Evolutionary conservation across 2,113 vertebrate species (phyloP), one percentile per base, ranked within the genome.

Genomic region (Toxostoma redivivum): DNA sequence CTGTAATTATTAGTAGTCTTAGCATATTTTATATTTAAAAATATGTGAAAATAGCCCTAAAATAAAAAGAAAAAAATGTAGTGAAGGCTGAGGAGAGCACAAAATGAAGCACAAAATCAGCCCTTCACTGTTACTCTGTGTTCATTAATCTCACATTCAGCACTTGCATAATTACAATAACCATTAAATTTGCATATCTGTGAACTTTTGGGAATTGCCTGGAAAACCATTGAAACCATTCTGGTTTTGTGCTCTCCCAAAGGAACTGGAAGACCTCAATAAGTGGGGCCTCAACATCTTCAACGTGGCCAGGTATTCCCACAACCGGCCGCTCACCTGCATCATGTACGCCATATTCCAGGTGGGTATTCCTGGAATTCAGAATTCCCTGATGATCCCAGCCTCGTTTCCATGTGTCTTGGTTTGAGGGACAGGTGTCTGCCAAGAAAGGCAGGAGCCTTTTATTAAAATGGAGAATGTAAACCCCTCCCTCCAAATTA

Each of bases 221-320:
- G n/a, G n/a, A 51, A 5, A 66, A 69, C 16, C n/a, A 7, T 18
- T 5, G 5, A 37, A 73, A 78, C 64, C 8, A 0, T 82, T 67
- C 37, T 93, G 60, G 30, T 71, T 69, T 42, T 28, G 66, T 96
- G 54, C 50, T 81, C 60, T 81, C 66, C 50, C 11, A 50, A 44
- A 99, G 99, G 99, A 99, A 53, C 98, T 99, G 85, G 99, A 99
- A 90, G 98, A 99, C 87, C 98, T 99, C 70, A 99, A 99, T 73
- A 99, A 98, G 96, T 99, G 99, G 99, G 99, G 99, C 19, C 97
- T 99, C 86, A 99, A 99, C 93, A 99, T 99, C 95, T 99, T 99
- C 95, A 98, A 98, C 16, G 99, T 99, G 44, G 98, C 99, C 1
- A 98, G 99, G 67, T 99, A 99, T 74, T 99, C 99, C 3, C 99